Base-by-base conservation (phyloP, 2,113 vertebrate genomes). In the Thinocorus orbignyianus region DNA sequence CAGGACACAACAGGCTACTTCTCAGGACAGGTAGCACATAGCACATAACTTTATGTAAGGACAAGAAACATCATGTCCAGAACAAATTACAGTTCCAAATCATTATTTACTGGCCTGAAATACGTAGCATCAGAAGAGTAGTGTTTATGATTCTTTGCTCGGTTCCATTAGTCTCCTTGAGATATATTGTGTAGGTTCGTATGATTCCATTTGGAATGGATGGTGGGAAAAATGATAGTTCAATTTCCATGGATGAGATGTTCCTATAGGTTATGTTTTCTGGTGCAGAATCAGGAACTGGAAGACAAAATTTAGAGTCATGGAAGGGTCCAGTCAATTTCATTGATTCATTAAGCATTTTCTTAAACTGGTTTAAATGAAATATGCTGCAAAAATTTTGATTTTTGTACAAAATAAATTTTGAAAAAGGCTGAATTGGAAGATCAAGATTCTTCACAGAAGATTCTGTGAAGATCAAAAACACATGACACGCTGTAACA, bases 201-300 rank as follows among this genome's bases (percentile, higher is more conserved):
- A 98, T 96, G 65, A 98, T 95, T 88, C 98, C 98, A 95, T 98
- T 98, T 37, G 98, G 98, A 95, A 76, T 72, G 18, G 79, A 92
- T 48, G 98, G 98, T 61, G 98, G 98, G 64, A 96, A 91, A 86
- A 98, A 98, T 10, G 97, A 98, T 80, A 98, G 73, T 68, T 98
- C 97, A 86, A 98, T 98, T 95, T 98, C 98, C 74, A 18, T 89
- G 46, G 98, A 98, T 84, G 98, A 98, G 79, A 98, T 97, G 69
- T 98, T 98, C 87, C 61, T 97, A 44, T 98, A 98, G 39, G 97
- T 98, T 95, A 98, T 92, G 46, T 98, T 98, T 98, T 98, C 97
- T 92, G 98, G 98, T 71, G 98, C 96, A 88, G 97, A 98, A 86
- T 95, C 97, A 49, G 98, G 98, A 64, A 98, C 98, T 98, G 73